Evolutionary conservation across 2,797 vertebrate genomes (phyloP).

Genomic region (Intellagama lesueurii): DNA sequence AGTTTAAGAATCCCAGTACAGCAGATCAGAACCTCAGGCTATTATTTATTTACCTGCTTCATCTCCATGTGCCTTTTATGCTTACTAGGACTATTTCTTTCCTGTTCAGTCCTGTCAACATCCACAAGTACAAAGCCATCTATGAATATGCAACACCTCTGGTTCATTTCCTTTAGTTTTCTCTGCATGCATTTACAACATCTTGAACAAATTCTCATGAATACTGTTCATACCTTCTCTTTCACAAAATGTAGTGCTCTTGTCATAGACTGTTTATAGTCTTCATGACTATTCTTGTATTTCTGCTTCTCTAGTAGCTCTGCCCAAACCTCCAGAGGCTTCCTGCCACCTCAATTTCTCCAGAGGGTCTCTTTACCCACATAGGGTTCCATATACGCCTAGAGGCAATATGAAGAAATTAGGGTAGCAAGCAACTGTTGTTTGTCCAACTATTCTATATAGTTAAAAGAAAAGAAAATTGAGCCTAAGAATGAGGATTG

Average conservation of each 20-base stretch:
- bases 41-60: too few relatives aligned
- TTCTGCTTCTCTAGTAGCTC: background rate
- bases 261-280: background rate
- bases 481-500: too few relatives aligned
- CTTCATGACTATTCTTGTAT: background rate
- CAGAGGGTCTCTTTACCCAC: background rate
- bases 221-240: background rate
- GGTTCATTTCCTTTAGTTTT: background rate
- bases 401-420: background rate
- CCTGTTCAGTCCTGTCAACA: too few relatives aligned
- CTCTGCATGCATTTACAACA: background rate
- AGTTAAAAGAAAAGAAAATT: too few relatives aligned
- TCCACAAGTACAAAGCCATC: too few relatives aligned
- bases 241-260: background rate
- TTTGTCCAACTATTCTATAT: background rate
- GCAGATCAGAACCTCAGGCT: too few relatives aligned
- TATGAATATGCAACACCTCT: background rate
- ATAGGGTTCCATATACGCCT: background rate
- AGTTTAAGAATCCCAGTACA: too few relatives aligned
- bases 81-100: too few relatives aligned
- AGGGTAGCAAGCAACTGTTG: too few relatives aligned
- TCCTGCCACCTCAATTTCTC: background rate
- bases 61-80: too few relatives aligned
- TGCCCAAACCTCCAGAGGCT: background rate
- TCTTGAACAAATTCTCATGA: background rate